A percentile compares a stretch with the other conserved stretches of the same genome.
Conservation (phyloP, 2,113 vertebrate genomes). For the Chionomys nivalis region DNA sequence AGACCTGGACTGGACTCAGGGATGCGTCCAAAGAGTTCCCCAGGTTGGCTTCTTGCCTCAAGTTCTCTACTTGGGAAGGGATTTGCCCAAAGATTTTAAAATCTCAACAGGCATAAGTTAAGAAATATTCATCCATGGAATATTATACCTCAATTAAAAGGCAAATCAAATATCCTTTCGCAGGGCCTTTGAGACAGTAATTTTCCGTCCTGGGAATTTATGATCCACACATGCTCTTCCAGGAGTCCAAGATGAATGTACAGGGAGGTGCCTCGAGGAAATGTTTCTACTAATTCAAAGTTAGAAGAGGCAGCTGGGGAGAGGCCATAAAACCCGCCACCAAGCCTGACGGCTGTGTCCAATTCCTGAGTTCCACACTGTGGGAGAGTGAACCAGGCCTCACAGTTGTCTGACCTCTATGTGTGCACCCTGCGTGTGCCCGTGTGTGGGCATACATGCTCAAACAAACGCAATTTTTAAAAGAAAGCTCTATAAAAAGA, state of each 20-base stretch:
- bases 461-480: too few species aligned
- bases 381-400: too few species aligned
- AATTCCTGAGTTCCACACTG: background rate
- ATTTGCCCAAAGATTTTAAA: background rate
- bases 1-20: background rate
- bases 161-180: background rate
- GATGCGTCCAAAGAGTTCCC: accelerated
- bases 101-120: background rate
- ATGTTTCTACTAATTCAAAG: background rate
- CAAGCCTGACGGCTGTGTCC: background rate
- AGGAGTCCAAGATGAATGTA: background rate
- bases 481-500: background rate
- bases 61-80: background rate
- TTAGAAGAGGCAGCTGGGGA: background rate
- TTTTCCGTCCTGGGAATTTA: background rate
- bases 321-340: background rate
- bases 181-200: background rate
- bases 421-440: background rate
- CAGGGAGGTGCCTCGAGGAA: background rate
- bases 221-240: background rate
- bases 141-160: constrained; percentile 15
- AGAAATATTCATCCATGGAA: background rate
- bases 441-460: background rate
- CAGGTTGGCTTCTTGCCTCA: background rate
- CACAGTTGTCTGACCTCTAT: background rate